A percentile compares a stretch with the other conserved stretches of the same genome.
Conservation (phyloP, 2,797 vertebrate species). For the Acrocephalus scirpaceus region DNA sequence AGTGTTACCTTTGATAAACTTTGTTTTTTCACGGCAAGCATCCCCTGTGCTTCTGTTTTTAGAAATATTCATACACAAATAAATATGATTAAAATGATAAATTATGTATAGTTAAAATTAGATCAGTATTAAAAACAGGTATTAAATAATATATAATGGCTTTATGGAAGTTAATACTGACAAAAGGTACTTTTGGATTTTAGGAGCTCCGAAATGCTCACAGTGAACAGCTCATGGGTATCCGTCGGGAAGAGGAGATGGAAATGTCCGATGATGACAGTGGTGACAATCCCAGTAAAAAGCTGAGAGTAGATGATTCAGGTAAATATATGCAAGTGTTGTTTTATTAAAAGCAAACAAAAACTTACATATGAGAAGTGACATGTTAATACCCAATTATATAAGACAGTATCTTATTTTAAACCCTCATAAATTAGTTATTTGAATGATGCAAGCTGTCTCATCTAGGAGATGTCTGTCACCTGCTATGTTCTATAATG, state of each 20-base stretch:
- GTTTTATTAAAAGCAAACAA: not conserved
- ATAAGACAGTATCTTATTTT: slow-evolving; percentile 41
- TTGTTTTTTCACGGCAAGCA: not conserved
- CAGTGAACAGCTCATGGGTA: slow-evolving; percentile 96
- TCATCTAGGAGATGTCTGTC: slow-evolving; percentile 23
- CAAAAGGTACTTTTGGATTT: slow-evolving; percentile 62
- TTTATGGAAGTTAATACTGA: slow-evolving; percentile 19
- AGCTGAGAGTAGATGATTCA: slow-evolving; percentile 84
- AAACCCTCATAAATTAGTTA: slow-evolving; percentile 37
- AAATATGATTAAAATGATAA: slow-evolving; percentile 31
- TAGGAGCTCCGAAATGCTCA: slow-evolving; percentile 96
- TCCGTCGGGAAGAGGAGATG: slow-evolving; percentile 95
- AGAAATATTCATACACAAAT: slow-evolving; percentile 36
- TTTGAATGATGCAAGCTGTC: slow-evolving; percentile 38
- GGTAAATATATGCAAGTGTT: slow-evolving; percentile 73
- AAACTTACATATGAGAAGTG: not conserved
- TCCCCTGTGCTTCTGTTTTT: not conserved
- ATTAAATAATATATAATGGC: not conserved
- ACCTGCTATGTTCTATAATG: not conserved
- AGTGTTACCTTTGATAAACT: not conserved
- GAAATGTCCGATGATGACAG: slow-evolving; percentile 96
- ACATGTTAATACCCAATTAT: not conserved
- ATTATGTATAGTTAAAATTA: slow-evolving; percentile 3
- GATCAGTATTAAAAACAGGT: slow-evolving; percentile 4
- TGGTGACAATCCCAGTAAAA: slow-evolving; percentile 88